These are phyloP conservation scores for Circaetus gallicus DNA, from an alignment of 2,113 vertebrate genomes.

Conservation along the genomic window DNA sequence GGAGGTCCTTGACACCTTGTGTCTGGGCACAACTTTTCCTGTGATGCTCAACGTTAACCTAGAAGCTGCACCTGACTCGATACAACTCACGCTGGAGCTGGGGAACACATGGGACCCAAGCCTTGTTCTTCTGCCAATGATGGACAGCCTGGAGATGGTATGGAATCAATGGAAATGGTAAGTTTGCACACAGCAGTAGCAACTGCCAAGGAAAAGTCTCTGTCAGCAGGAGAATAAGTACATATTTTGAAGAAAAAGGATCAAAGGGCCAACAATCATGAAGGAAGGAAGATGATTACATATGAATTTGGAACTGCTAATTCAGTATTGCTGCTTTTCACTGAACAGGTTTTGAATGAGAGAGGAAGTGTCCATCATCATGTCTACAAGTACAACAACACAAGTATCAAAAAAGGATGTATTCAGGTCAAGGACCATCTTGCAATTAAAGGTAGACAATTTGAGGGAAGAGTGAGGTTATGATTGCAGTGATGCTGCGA, in stretches of 20 bases:
- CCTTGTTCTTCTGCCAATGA: accelerated
- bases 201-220: not conserved
- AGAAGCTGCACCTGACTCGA: not conserved
- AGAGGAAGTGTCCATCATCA: not conserved
- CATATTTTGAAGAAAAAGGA: not conserved
- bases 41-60: not conserved
- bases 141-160: not conserved
- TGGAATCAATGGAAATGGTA: not conserved
- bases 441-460: not conserved
- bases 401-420: not conserved
- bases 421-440: not conserved
- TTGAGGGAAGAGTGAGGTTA: not conserved
- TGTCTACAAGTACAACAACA: not conserved
- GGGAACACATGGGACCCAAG: accelerated
- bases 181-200: not conserved
- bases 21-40: not conserved
- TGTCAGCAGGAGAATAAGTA: not conserved
- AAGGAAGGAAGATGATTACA: not conserved
- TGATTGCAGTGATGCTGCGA: not conserved
- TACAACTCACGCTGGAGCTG: not conserved
- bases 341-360: not conserved
- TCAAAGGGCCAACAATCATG: not conserved
- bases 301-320: not conserved
- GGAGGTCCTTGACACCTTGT: not conserved
- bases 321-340: not conserved